These are phyloP conservation scores for Hydractinia echinata DNA, from an alignment of 30 jellyfish, hydroid and myxozoan species.

Conservation along the genomic window DNA sequence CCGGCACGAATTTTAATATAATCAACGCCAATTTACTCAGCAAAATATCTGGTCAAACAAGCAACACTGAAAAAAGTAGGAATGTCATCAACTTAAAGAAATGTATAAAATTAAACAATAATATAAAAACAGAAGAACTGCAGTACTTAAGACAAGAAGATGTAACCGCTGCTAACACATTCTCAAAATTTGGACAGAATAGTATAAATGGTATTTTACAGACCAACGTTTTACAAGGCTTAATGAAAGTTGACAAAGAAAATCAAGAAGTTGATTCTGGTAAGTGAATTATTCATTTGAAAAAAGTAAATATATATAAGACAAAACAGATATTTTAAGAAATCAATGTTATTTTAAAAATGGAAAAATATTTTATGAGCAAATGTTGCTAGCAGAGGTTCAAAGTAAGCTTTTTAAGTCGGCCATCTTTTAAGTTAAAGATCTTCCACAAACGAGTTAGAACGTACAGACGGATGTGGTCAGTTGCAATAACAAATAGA, in stretches of 20 bases:
- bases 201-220: conserved; percentile 32
- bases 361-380: too few relatives aligned
- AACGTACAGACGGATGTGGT: too few relatives aligned
- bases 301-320: too few relatives aligned
- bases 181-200: conserved; percentile 6
- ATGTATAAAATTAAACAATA: conserved; percentile 31
- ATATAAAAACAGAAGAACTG: background rate
- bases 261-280: conserved; percentile 40
- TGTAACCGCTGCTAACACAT: conserved; percentile 8
- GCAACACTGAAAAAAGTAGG: conserved; percentile 5
- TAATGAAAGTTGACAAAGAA: conserved; percentile 31
- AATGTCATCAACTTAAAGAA: conserved; percentile 38
- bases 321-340: too few relatives aligned
- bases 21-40: conserved; percentile 39
- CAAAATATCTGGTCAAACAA: conserved; percentile 36
- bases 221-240: conserved; percentile 26
- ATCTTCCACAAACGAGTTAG: too few relatives aligned
- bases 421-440: too few relatives aligned
- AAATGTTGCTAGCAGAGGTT: too few relatives aligned
- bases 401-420: too few relatives aligned
- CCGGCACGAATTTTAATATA: conserved; percentile 44
- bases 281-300: background rate
- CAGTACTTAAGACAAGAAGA: background rate
- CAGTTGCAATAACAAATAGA: too few relatives aligned
- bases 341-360: too few relatives aligned